Base-by-base conservation (phyloP, 1,140 invertebrate species). In the Scylla paramamosain region DNA sequence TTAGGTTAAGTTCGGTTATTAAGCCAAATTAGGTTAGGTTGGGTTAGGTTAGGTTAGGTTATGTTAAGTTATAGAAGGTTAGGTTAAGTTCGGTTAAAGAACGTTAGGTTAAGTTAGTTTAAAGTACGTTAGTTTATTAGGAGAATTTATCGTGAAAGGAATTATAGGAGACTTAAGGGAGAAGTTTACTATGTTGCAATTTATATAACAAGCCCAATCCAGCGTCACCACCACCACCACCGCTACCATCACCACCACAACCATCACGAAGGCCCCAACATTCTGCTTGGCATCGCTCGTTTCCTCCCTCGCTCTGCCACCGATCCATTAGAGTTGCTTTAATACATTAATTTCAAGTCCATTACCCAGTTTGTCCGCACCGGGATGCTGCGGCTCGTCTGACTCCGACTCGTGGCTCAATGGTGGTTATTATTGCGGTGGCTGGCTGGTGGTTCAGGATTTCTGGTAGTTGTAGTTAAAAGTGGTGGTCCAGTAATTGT, bases 321-420 rank as follows among this genome's bases (percentile, higher is more conserved):
- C 52, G 52, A 82, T 77, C 52, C 90, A 91, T 91, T 91, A 77
- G 90, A 8, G 28, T 10, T 4, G 29, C 31, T 46, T 59, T 91
- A 39, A 91, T 32, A 91, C 52, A 91, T 91, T 91, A 91, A 91
- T 91, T 91, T 91, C 28, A 91, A 91, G 59, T 67, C 90, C 90
- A 91, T 91, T 91, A 87, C 31, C 84, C 16, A n/a, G 31, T 39
- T 87, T 31, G 67, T n/a, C 67, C 67, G n/a, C 67, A n/a, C 67
- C 67, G 67, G 67, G 67, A 77, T n/a, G n/a, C 67, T 77, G n/a
- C 20, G 2, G 67, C 59, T 32, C 28, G 89, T 91, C 28, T 20
- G 89, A n/a, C 52, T 14, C 52, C 32, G 20, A 4, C 10, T 45
- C 14, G 20, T 59, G 2, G 48, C 16, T 91, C 67, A n/a, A 25